Evolutionary conservation across 2,113 vertebrate genomes (phyloP).

Genomic region (Planiliza haematocheilus): DNA sequence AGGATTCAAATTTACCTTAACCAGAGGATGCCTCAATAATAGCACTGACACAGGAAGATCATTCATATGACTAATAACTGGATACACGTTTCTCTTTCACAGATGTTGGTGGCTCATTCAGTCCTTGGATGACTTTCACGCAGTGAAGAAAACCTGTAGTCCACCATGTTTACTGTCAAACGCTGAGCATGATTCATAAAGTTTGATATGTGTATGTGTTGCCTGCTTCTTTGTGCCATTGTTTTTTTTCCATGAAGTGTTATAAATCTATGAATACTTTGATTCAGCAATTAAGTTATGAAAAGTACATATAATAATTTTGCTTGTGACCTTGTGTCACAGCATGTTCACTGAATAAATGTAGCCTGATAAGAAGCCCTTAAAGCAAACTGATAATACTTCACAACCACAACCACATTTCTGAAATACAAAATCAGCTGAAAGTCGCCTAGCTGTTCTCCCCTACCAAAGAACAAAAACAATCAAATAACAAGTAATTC

Average conservation of each 20-base stretch:
- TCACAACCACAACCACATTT: not conserved
- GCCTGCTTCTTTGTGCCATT: not conserved
- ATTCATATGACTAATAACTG: not conserved
- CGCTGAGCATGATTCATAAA: too few species aligned
- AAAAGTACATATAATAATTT: not conserved
- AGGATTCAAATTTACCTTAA: too few species aligned
- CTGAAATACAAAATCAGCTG: constrained; percentile 10
- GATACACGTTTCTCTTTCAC: constrained; percentile 17
- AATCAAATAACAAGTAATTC: too few species aligned
- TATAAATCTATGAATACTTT: not conserved
- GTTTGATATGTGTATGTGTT: not conserved
- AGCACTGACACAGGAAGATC: not conserved
- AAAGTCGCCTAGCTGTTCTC: not conserved
- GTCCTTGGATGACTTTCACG: not conserved
- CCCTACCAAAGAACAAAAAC: not conserved
- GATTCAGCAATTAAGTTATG: not conserved
- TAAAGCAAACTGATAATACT: not conserved
- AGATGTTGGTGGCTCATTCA: constrained; percentile 15
- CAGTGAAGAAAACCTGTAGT: not conserved
- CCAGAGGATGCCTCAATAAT: too few species aligned
- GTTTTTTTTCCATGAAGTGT: not conserved
- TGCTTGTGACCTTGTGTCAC: not conserved
- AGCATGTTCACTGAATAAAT: constrained; percentile 4
- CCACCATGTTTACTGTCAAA: not conserved
- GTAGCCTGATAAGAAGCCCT: not conserved